Conservation (phyloP, 1,140 invertebrate genomes). For the Aethina tumida region DNA sequence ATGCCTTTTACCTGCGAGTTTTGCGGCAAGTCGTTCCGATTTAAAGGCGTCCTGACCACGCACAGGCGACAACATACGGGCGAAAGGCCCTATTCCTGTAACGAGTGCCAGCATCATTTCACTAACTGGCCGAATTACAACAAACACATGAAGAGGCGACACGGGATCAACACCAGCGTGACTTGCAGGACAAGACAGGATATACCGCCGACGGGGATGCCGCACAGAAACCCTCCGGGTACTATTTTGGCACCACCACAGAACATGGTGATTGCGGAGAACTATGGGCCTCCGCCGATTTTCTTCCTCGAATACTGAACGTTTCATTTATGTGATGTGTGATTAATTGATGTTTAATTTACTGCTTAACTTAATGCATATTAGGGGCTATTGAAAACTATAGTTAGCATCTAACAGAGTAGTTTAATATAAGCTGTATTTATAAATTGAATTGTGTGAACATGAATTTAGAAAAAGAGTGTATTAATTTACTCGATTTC, state of each 20-base stretch:
- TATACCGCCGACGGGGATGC: conserved; percentile 35
- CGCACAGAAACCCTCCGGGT: conserved; percentile 33
- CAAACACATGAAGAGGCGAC: conserved; percentile 63
- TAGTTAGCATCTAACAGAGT: no score
- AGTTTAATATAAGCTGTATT: no score
- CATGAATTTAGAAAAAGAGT: no score
- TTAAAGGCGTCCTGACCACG: conserved; percentile 56
- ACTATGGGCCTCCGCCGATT: no score
- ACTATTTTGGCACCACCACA: conserved; percentile 31
- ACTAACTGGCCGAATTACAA: conserved; percentile 70
- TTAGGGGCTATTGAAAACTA: no score
- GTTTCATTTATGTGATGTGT: no score
- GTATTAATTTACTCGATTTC: no score
- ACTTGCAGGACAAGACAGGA: conserved; percentile 32
- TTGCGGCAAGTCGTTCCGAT: conserved; percentile 60
- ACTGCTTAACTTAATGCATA: no score
- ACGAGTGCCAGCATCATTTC: conserved; percentile 55
- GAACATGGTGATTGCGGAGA: no score
- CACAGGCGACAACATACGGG: conserved; percentile 55
- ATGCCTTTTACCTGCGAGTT: conserved; percentile 68
- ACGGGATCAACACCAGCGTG: conserved; percentile 46
- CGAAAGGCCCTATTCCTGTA: conserved; percentile 47
- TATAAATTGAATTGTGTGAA: no score
- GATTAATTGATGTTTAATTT: no score
- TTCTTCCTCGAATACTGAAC: no score